phyloP scores from a whole-genome alignment of 2,888 invertebrate species.

The Carcina quercana region DNA sequence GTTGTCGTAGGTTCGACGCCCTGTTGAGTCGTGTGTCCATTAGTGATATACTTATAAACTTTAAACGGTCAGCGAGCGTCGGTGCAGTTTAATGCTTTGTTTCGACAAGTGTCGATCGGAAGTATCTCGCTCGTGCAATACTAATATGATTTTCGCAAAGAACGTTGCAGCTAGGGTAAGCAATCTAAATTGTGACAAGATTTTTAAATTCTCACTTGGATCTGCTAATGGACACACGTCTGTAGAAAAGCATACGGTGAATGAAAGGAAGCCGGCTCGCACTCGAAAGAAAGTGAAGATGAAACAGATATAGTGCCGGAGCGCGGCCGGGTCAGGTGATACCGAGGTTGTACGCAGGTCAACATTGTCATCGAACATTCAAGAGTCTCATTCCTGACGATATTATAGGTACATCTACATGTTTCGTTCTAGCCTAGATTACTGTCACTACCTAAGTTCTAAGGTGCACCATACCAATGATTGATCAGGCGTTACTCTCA shows the following conservation, averaged over 20 bases:
- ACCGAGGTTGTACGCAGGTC: constrained; percentile 33
- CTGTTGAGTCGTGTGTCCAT: constrained; percentile 8
- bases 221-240: constrained; percentile 9
- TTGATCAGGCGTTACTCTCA: constrained; percentile 8
- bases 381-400: constrained; percentile 26
- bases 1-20: constrained; percentile 45
- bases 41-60: constrained; percentile 8
- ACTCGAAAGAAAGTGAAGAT: constrained; percentile 1
- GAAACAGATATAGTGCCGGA: background rate
- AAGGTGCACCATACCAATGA: constrained; percentile 34
- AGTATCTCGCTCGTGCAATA: background rate
- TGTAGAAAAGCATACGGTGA: constrained; percentile 25
- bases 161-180: constrained; percentile 1
- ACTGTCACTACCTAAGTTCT: constrained; percentile 25
- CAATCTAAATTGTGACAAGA: constrained; percentile 2
- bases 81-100: background rate
- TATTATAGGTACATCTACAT: background rate
- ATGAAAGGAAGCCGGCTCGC: constrained; percentile 1
- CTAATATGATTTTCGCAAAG: too few species aligned
- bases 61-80: background rate
- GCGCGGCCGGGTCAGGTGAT: constrained; percentile 4
- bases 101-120: background rate
- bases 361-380: constrained; percentile 73
- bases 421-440: constrained; percentile 11
- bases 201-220: background rate